Percentiles rank a stretch among this genome's conserved stretches.
phyloP scores from a whole-genome alignment of 2,888 invertebrate genomes.

The Unio delphinus region DNA sequence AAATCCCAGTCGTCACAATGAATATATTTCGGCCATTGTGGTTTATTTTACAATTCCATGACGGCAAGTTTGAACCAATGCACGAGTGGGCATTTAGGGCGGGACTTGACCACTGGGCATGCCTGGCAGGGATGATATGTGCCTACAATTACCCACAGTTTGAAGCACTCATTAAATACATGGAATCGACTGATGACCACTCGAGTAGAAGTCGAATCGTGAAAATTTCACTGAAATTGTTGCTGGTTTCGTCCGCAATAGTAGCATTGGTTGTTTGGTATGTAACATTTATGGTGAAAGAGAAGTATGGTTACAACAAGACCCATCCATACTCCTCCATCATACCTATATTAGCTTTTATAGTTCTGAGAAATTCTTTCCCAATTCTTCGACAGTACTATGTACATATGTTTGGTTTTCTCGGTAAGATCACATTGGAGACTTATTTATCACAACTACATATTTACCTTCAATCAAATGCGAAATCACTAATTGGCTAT shows the following conservation, averaged over 20 bases:
- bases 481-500: constrained; percentile 52
- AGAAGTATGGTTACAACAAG: constrained; percentile 48
- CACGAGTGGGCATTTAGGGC: constrained; percentile 58
- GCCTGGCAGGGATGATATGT: constrained; percentile 58
- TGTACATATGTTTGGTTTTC: constrained; percentile 48
- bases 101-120: constrained; percentile 60
- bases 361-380: constrained; percentile 50
- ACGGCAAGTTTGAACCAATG: constrained; percentile 35
- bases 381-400: constrained; percentile 44
- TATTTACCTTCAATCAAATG: constrained; percentile 59
- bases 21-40: constrained; percentile 47
- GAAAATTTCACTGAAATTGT: constrained; percentile 6
- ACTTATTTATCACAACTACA: constrained; percentile 62
- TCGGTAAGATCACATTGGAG: constrained; percentile 61
- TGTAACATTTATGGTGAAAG: constrained; percentile 27
- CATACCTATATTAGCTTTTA: constrained; percentile 49
- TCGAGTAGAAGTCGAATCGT: not conserved
- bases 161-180: constrained; percentile 43
- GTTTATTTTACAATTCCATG: constrained; percentile 44
- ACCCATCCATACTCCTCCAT: constrained; percentile 53
- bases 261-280: constrained; percentile 35
- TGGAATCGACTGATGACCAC: constrained; percentile 34
- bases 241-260: constrained; percentile 17
- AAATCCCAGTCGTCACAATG: constrained; percentile 39
- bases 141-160: constrained; percentile 62